Conservation (phyloP, 2,888 invertebrate genomes). For the Nephrotoma guestfalica region DNA sequence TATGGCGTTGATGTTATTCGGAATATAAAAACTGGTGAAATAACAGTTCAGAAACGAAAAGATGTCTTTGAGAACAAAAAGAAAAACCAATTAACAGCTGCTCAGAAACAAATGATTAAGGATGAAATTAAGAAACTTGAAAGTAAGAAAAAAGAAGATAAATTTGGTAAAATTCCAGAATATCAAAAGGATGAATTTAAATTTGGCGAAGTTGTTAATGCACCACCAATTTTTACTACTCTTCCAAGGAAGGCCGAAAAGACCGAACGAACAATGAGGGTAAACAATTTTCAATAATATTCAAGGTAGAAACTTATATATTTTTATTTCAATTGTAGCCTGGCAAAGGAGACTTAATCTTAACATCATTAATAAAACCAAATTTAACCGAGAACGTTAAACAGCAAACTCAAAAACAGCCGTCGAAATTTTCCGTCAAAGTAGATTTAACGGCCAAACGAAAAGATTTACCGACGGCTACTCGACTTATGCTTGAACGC, state of each 20-base stretch:
- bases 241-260: conserved; percentile 36
- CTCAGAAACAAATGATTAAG: conserved; percentile 24
- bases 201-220: conserved; percentile 63
- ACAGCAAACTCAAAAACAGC: not conserved
- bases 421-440: conserved; percentile 12
- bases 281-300: conserved; percentile 17
- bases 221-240: conserved; percentile 48
- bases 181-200: conserved; percentile 46
- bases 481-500: conserved; percentile 42
- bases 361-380: conserved; percentile 35
- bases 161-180: conserved; percentile 16
- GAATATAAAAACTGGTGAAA: conserved; percentile 36
- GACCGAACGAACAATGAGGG: conserved; percentile 30
- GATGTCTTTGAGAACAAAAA: conserved; percentile 36
- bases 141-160: conserved; percentile 17
- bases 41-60: conserved; percentile 32
- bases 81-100: conserved; percentile 27
- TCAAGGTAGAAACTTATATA: conserved; percentile 4
- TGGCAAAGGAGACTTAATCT: conserved; percentile 45
- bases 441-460: conserved; percentile 38
- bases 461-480: conserved; percentile 41
- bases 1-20: conserved; percentile 42
- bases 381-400: not conserved
- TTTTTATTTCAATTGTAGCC: conserved; percentile 35
- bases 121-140: conserved; percentile 15